Base-by-base conservation (phyloP, 2,113 vertebrate species). In the Ciconia stormi region DNA sequence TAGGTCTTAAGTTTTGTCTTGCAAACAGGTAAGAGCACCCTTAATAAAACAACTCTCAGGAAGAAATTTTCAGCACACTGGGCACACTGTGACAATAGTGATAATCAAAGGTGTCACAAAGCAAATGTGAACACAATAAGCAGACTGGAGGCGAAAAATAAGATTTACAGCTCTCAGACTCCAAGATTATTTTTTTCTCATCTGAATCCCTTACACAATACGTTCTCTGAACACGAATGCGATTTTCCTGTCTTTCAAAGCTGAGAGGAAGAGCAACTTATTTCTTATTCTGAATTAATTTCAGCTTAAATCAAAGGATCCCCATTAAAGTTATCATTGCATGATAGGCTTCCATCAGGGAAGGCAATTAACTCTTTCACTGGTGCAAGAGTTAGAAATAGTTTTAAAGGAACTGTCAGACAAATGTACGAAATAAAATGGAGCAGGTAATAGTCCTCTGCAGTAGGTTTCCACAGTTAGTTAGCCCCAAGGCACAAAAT, bases 251-350 rank as follows among this genome's bases (percentile, higher is more conserved):
- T 94, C 95, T 95, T 95, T 97, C 89, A 92, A 87, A 95, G 69
- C 27, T 69, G 69, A 92, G 70, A 83, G 77, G 42, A 84, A 87
- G 44, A 72, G 17, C 36, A 89, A 90, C 13, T 76, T 72, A 78
- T 80, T 96, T 94, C 90, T 89, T 83, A 87, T 72, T 95, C 90
- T 74, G 90, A 89, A 92, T 84, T 87, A 88, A 93, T 95, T 96
- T 91, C 50, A 93, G 71, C 27, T 84, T 69, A 93, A 89, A 89
- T 83, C 50, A 86, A 88, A 97, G 36, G 61, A 79, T 92, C 19
- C 25, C 70, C 49, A 74, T 94, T 93, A 89, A 91, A 77, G 20
- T 73, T 87, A 95, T 91, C 76, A 84, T 29, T 76, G 56, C 47
- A 34, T 69, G 44, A 89, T 95, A 85, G 44, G 49, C 30, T 95